phyloP scores from a whole-genome alignment of 53 echinoderm and acorn worm species.

The Pentamera pediparva region DNA sequence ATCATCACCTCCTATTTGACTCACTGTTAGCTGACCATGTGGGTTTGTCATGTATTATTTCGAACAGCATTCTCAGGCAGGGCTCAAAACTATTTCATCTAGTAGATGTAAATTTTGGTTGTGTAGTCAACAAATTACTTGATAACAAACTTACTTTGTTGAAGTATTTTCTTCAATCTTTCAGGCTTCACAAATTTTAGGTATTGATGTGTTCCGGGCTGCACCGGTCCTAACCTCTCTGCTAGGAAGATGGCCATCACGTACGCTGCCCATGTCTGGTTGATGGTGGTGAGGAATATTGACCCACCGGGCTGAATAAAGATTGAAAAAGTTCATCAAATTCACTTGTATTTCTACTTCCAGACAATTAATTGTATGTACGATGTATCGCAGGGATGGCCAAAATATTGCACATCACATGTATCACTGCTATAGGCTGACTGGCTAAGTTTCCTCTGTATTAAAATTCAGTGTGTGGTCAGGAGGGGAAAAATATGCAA shows the following conservation, averaged over 20 bases:
- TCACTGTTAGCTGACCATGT: no score
- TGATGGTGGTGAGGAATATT: constrained; percentile 85
- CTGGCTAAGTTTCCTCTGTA: neutral
- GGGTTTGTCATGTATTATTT: no score
- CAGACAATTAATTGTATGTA: neutral
- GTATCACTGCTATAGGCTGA: neutral
- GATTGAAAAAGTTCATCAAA: neutral
- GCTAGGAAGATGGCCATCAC: constrained; percentile 65
- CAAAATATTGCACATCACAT: neutral
- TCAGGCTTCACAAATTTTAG: constrained; percentile 78
- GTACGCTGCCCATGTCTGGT: constrained; percentile 86
- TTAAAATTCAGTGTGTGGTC: neutral
- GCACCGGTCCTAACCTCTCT: constrained; percentile 70
- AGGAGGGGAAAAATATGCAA: no score
- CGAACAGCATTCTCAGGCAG: no score
- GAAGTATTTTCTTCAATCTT: constrained; percentile 41
- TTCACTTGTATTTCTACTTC: neutral
- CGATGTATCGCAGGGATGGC: neutral
- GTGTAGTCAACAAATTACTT: neutral
- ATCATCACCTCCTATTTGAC: no score
- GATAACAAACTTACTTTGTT: constrained; percentile 57
- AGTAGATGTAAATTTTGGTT: no score
- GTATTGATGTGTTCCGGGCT: constrained; percentile 88
- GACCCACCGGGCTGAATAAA: constrained; percentile 90
- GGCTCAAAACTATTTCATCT: no score